Conservation (phyloP, 1,140 invertebrate species). For the Thrips palmi region DNA sequence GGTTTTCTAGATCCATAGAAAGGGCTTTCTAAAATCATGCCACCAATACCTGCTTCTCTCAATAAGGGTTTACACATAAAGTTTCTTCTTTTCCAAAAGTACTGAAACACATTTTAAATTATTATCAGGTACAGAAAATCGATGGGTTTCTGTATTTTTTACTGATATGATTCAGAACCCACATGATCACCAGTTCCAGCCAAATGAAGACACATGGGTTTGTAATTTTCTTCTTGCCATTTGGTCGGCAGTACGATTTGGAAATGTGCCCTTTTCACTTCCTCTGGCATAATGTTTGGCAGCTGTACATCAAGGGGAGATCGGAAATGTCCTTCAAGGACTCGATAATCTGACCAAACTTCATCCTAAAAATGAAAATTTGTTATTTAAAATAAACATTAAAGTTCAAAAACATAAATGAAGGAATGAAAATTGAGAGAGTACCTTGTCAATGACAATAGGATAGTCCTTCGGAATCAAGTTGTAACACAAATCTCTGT, state of each 20-base stretch:
- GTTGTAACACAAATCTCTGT: slow-evolving; percentile 62
- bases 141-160: slow-evolving; percentile 8
- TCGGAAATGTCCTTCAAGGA: slow-evolving; percentile 77
- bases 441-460: slow-evolving; percentile 75
- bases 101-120: slow-evolving; percentile 46
- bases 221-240: slow-evolving; percentile 48
- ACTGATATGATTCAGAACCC: too few species aligned
- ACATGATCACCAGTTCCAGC: slow-evolving; percentile 98
- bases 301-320: slow-evolving; percentile 67
- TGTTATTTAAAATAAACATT: slow-evolving; percentile 7
- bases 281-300: slow-evolving; percentile 71
- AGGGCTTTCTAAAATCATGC: slow-evolving; percentile 92
- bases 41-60: slow-evolving; percentile 77
- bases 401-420: too few species aligned
- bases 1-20: slow-evolving; percentile 92
- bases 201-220: slow-evolving; percentile 82
- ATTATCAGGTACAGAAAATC: slow-evolving; percentile 6
- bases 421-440: slow-evolving; percentile 13
- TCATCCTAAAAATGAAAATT: slow-evolving; percentile 40
- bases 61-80: slow-evolving; percentile 81
- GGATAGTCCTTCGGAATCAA: slow-evolving; percentile 68
- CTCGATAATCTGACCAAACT: slow-evolving; percentile 47
- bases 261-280: slow-evolving; percentile 62
- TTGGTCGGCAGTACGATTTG: slow-evolving; percentile 67
- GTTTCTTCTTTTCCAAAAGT: slow-evolving; percentile 76